Percentiles rank a stretch among this genome's conserved stretches.
phyloP scores from a whole-genome alignment of 2,797 vertebrate genomes.

The Sebastes oblongus region DNA sequence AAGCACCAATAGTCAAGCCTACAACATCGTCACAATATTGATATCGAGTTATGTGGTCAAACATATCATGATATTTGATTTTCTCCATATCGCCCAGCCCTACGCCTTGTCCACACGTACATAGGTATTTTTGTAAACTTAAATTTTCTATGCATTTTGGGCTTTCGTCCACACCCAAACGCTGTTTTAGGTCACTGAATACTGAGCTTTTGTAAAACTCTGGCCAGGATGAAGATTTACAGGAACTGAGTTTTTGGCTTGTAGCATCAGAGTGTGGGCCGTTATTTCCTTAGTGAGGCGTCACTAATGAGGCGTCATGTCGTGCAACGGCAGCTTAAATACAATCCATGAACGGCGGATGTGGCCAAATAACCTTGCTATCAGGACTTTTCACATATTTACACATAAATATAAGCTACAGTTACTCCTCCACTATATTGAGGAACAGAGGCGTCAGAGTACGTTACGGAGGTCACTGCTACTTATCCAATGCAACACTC shows the following conservation, averaged over 20 bases:
- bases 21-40: no score
- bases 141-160: neutral
- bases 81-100: no score
- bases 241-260: neutral
- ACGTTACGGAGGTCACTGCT: no score
- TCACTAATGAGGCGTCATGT: neutral
- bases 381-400: neutral
- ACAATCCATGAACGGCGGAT: neutral
- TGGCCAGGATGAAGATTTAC: neutral
- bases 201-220: neutral
- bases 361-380: neutral
- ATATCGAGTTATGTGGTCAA: no score
- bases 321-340: neutral
- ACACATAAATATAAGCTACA: neutral
- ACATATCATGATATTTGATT: no score
- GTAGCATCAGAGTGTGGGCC: neutral
- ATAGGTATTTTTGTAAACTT: neutral
- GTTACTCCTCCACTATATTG: neutral
- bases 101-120: neutral
- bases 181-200: neutral
- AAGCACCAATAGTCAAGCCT: no score
- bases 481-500: no score
- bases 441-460: neutral
- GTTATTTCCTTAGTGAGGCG: neutral
- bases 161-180: neutral